Conservation (phyloP, 1,140 invertebrate genomes). For the Aphidius ervi region DNA sequence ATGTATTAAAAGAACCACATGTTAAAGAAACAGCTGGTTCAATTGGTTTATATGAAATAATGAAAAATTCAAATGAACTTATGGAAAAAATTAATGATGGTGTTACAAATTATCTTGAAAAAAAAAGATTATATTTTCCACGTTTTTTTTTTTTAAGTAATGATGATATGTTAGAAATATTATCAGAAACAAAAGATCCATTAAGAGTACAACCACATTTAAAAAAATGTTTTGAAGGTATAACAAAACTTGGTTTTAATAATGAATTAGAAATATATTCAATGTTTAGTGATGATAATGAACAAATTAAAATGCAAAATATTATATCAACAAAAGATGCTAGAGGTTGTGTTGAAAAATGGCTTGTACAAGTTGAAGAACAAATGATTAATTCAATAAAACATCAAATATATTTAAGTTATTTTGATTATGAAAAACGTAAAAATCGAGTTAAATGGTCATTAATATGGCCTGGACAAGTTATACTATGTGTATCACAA, state of each 20-base stretch:
- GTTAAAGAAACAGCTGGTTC: slow-evolving; percentile 72
- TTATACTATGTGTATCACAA: slow-evolving; percentile 80
- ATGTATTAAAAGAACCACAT: slow-evolving; percentile 66
- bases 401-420: slow-evolving; percentile 68
- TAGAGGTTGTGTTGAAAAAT: slow-evolving; percentile 87
- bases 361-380: slow-evolving; percentile 81
- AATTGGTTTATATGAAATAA: slow-evolving; percentile 67
- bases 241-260: slow-evolving; percentile 61
- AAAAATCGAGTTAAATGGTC: slow-evolving; percentile 72
- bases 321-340: slow-evolving; percentile 74
- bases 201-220: slow-evolving; percentile 84
- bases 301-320: slow-evolving; percentile 68
- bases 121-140: slow-evolving; percentile 86
- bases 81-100: slow-evolving; percentile 83
- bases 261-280: slow-evolving; percentile 72
- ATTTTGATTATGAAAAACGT: slow-evolving; percentile 62
- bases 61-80: slow-evolving; percentile 68
- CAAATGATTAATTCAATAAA: slow-evolving; percentile 76
- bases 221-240: slow-evolving; percentile 83
- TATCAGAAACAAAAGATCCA: slow-evolving; percentile 89
- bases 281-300: slow-evolving; percentile 82
- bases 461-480: slow-evolving; percentile 82
- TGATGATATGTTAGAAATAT: slow-evolving; percentile 91
- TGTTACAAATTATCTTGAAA: slow-evolving; percentile 86
- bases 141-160: slow-evolving; percentile 94